phyloP scores from a whole-genome alignment of 1,140 invertebrate species.

The Diorhabda carinulata region DNA sequence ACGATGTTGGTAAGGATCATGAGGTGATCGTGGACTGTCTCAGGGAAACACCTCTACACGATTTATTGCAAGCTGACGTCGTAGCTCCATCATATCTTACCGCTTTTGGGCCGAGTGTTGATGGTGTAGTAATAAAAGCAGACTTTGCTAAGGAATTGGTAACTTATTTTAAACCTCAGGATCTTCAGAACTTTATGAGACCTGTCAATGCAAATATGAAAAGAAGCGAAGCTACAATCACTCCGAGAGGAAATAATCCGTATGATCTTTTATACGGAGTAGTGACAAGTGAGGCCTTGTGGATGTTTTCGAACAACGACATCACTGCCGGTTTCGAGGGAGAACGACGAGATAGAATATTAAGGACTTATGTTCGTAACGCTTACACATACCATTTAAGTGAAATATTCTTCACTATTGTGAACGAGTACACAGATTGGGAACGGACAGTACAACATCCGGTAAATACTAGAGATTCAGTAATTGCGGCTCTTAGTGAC shows the following conservation, averaged over 20 bases:
- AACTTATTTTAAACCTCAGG: conserved; percentile 63
- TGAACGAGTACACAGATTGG: conserved; percentile 98
- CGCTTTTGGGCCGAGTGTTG: conserved; percentile 80
- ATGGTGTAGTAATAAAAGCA: conserved; percentile 80
- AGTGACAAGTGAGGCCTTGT: conserved; percentile 77
- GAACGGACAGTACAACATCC: conserved; percentile 87
- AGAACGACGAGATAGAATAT: conserved; percentile 82
- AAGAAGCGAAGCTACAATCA: conserved; percentile 52
- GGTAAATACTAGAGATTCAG: conserved; percentile 86
- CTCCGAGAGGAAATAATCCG: conserved; percentile 48
- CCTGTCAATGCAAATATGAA: conserved; percentile 60
- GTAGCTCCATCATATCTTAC: conserved; percentile 78
- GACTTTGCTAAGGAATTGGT: conserved; percentile 72
- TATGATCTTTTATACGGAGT: conserved; percentile 82
- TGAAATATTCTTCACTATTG: conserved; percentile 93
- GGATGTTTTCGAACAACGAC: conserved; percentile 78
- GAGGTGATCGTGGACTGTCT: conserved; percentile 78
- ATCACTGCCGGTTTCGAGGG: conserved; percentile 86
- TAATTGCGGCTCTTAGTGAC: conserved; percentile 88
- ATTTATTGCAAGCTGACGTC: conserved; percentile 74
- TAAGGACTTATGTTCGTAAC: conserved; percentile 91
- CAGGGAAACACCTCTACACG: conserved; percentile 69
- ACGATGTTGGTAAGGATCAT: conserved; percentile 71
- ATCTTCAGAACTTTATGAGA: conserved; percentile 62
- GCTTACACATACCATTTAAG: conserved; percentile 91